phyloP scores from a whole-genome alignment of 2,888 invertebrate genomes.

The Thumatha senex region DNA sequence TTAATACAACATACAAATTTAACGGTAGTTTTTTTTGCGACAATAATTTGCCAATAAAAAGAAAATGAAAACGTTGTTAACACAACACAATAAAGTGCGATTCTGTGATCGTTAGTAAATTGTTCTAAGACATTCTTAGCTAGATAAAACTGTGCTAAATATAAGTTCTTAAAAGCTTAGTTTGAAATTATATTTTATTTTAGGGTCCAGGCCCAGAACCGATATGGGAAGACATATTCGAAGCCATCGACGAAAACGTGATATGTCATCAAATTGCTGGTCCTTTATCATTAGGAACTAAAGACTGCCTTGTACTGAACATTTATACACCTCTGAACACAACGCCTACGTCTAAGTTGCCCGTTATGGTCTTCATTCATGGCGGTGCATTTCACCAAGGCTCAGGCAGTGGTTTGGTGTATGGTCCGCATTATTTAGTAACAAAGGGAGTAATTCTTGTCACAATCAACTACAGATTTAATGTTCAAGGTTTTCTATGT shows the following conservation, averaged over 20 bases:
- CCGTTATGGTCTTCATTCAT: slow-evolving; percentile 72
- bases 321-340: slow-evolving; percentile 57
- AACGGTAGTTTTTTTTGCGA: no score
- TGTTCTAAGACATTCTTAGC: no score
- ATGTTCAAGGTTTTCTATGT: slow-evolving; percentile 65
- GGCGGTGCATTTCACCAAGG: slow-evolving; percentile 69
- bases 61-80: no score
- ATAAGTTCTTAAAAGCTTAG: no score
- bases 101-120: no score
- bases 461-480: slow-evolving; percentile 66
- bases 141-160: no score
- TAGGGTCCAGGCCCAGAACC: slow-evolving; percentile 67
- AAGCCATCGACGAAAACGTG: slow-evolving; percentile 61
- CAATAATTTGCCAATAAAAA: no score
- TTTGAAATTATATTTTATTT: slow-evolving; percentile 36
- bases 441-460: slow-evolving; percentile 62
- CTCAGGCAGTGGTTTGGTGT: slow-evolving; percentile 49
- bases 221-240: slow-evolving; percentile 57
- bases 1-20: no score
- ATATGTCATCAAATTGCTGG: slow-evolving; percentile 55
- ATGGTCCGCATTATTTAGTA: slow-evolving; percentile 66
- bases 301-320: slow-evolving; percentile 62
- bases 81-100: no score
- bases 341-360: slow-evolving; percentile 35
- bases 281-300: slow-evolving; percentile 41